Conservation (phyloP, 2,797 vertebrate species). For the Todus mexicanus region DNA sequence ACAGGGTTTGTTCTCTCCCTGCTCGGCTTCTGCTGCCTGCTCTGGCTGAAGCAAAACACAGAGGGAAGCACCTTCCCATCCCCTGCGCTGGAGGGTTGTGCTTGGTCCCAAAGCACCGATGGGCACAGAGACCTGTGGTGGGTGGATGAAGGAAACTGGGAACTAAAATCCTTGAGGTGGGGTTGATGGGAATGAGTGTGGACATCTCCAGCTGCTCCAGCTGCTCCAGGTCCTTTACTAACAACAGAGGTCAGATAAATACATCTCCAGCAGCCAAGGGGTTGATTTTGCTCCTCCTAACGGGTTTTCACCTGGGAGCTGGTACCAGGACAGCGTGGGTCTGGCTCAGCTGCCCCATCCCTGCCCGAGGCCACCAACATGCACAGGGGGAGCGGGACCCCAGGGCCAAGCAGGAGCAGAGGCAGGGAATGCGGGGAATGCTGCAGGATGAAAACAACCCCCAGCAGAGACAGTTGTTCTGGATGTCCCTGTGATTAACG, state of each 20-base stretch:
- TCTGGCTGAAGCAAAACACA: background rate
- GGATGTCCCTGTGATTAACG: conserved; percentile 59
- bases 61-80: no score
- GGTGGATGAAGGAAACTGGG: background rate
- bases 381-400: background rate
- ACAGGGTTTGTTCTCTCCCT: background rate
- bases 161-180: background rate
- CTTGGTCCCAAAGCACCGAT: background rate
- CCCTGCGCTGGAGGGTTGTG: fast-evolving
- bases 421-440: background rate
- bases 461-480: background rate
- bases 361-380: no score
- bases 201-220: background rate
- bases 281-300: background rate
- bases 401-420: background rate
- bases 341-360: background rate
- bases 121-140: background rate
- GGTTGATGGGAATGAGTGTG: background rate
- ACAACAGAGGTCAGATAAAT: background rate
- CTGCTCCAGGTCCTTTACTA: fast-evolving
- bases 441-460: background rate
- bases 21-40: background rate
- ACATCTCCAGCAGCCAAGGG: background rate
- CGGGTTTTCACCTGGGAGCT: background rate
- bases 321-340: background rate